Evolutionary conservation across 2,888 invertebrate species (phyloP).

Genomic region (Orthonychiurus folsomi): DNA sequence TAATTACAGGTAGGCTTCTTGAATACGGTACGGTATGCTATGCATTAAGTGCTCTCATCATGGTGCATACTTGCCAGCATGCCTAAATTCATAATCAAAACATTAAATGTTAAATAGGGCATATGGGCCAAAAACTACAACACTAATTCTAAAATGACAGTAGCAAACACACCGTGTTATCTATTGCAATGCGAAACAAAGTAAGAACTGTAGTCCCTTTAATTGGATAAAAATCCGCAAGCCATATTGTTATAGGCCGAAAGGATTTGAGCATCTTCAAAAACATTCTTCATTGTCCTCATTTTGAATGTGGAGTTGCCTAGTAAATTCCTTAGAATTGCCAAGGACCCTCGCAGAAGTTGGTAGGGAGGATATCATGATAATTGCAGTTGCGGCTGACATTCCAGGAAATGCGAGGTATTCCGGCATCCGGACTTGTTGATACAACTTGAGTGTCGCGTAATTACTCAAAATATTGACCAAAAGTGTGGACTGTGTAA

Average conservation of each 20-base stretch:
- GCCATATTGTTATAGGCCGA: not conserved
- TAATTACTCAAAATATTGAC: not conserved
- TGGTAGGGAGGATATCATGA: not conserved
- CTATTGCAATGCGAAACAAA: not conserved
- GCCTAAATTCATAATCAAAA: no score
- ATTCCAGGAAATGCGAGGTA: not conserved
- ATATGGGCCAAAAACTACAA: no score
- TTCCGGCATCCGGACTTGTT: not conserved
- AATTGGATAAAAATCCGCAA: not conserved
- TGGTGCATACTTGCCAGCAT: no score
- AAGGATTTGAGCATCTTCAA: not conserved
- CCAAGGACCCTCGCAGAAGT: not conserved
- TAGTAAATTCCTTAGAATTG: not conserved
- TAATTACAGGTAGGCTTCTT: no score
- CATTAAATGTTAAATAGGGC: no score
- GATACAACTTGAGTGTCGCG: not conserved
- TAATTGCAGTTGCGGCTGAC: not conserved
- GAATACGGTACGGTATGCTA: no score
- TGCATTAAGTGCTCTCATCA: no score
- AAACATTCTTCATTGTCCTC: not conserved
- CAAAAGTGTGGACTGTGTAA: not conserved
- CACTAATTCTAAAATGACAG: not conserved
- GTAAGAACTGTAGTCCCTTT: not conserved
- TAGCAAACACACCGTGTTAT: not conserved
- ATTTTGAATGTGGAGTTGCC: not conserved